Conservation (phyloP, 2,797 vertebrate genomes). For the Amniataba percoides region DNA sequence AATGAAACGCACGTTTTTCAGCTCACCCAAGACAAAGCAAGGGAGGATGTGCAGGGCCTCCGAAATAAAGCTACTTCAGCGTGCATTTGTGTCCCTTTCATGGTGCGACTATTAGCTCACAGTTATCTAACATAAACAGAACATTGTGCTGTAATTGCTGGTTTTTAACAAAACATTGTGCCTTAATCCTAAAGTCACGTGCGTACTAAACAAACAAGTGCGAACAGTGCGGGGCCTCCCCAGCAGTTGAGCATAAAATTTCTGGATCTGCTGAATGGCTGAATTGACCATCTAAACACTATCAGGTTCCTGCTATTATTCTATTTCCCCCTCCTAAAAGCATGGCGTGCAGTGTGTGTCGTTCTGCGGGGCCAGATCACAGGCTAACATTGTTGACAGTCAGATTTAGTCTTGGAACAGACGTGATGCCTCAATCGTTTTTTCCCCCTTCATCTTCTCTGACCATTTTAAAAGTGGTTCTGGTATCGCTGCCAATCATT, state of each 20-base stretch:
- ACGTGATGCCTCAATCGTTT: conserved; percentile 59
- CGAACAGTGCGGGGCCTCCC: conserved; percentile 29
- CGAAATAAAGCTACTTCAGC: conserved; percentile 43
- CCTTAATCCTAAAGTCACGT: conserved; percentile 37
- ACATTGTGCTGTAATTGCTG: conserved; percentile 44
- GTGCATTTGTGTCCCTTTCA: conserved; percentile 14
- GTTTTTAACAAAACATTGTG: conserved; percentile 35
- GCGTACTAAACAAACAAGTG: conserved; percentile 30
- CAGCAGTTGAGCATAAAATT: conserved; percentile 44
- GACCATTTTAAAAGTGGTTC: conserved; percentile 73
- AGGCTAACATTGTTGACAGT: conserved; percentile 72
- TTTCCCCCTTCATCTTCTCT: conserved; percentile 71
- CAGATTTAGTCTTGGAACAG: conserved; percentile 72
- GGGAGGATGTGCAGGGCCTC: conserved; percentile 42
- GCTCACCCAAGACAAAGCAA: conserved; percentile 50
- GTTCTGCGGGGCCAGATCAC: conserved; percentile 53
- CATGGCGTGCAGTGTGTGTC: conserved; percentile 48
- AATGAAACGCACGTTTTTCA: conserved; percentile 76
- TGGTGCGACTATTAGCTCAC: conserved; percentile 37
- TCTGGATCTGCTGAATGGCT: conserved; percentile 55
- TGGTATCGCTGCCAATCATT: conserved; percentile 73
- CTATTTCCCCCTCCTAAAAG: conserved; percentile 48
- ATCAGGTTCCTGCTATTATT: conserved; percentile 66
- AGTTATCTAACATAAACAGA: conserved; percentile 42
- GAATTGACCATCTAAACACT: conserved; percentile 62